Base-by-base conservation (phyloP, 2,888 invertebrate genomes). In the Ectemnius continuus region DNA sequence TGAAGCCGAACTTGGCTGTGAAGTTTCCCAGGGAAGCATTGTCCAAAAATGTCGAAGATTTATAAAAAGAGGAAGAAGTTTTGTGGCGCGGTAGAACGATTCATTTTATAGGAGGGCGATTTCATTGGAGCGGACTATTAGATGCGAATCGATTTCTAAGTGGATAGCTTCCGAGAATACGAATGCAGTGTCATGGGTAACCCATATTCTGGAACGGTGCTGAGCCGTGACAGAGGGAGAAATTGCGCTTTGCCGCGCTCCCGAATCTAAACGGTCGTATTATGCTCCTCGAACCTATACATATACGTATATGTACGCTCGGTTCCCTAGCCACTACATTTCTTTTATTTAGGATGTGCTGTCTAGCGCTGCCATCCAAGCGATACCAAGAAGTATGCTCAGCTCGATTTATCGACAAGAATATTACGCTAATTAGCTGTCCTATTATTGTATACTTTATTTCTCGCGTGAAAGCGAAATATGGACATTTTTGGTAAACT, bases 191-290 rank as follows among this genome's bases (percentile, higher is more conserved):
- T 57, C 57, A 26, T 56, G 56, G 62, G 62, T 23, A 48, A 62
- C 48, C 23, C 48, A 26, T 48, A 61, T 56, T 45, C 57, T 57
- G 45, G 23, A 58, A 47, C 20, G 23, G 20, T 13, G 23, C 58
- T 23, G 23, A n/a, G 45, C 59, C 61, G 62, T 63, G 72, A 68
- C 62, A 36, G 18, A 20, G 13, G 57, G 59, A 72, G 68, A 72
- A 72, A 68, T 72, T 68, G 72, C 58, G 23, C 11, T 18, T 16
- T 26, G 46, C 18, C 16, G n/a, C 67, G 23, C 62, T 52, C 11
- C 48, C 68, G 72, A 72, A 72, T 72, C 68, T 72, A 63, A 72
- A 72, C 68, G 48, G 59, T n/a, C 62, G 52, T 16, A 72, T 72
- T 72, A 72, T 68, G 61, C 46, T 48, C 45, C 48, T 36, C 62